These are phyloP conservation scores for Heterochromis multidens DNA, from an alignment of 2,113 vertebrate species.

Conservation along the genomic window DNA sequence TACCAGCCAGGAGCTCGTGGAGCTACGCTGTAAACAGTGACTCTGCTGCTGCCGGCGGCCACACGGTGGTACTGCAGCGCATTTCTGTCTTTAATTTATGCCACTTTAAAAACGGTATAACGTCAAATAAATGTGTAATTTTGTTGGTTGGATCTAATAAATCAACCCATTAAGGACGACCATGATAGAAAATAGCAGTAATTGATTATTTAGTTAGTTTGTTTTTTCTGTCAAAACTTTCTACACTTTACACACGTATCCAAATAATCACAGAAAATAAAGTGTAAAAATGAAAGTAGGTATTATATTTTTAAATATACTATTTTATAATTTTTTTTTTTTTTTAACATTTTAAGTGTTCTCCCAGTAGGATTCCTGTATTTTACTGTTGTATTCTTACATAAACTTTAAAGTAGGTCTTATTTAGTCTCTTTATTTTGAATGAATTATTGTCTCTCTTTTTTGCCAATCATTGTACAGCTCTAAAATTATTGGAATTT, in stretches of 20 bases:
- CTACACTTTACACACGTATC: neutral
- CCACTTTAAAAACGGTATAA: neutral
- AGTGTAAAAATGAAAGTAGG: neutral
- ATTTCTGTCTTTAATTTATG: neutral
- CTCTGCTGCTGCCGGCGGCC: conserved; percentile 40
- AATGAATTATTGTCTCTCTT: neutral
- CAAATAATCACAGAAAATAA: neutral
- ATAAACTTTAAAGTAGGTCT: neutral
- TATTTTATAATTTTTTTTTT: neutral
- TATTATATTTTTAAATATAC: neutral
- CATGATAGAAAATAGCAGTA: neutral
- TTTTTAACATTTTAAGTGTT: neutral
- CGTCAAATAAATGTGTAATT: neutral
- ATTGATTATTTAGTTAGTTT: neutral
- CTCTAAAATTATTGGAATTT: neutral
- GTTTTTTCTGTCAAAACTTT: fast-evolving
- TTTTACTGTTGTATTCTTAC: neutral
- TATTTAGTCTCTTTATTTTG: neutral
- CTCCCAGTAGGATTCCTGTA: neutral
- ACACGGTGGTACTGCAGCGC: neutral
- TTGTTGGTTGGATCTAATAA: neutral
- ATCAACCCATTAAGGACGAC: neutral
- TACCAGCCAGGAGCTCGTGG: conserved; percentile 52
- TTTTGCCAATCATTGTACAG: neutral
- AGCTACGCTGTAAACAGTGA: conserved; percentile 60